These are phyloP conservation scores for Typhlichthys subterraneus DNA, from an alignment of 2,797 vertebrate genomes.

Conservation along the genomic window DNA sequence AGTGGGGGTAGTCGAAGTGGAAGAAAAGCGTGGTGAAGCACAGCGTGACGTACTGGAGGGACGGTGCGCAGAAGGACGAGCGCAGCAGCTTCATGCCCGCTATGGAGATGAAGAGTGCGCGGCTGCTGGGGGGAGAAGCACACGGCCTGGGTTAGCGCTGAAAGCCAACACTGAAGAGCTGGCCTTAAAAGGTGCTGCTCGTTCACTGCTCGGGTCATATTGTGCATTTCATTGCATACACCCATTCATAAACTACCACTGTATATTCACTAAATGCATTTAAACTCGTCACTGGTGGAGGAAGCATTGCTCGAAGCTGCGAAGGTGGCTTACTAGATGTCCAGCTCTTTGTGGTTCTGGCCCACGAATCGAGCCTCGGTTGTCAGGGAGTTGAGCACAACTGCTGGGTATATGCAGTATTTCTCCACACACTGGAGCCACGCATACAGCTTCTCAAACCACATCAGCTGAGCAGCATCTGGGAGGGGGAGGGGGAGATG, in stretches of 20 bases:
- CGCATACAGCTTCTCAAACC: slow-evolving; percentile 91
- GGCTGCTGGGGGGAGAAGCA: slow-evolving; percentile 71
- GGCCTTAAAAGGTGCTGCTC: too few relatives aligned
- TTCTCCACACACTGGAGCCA: slow-evolving; percentile 92
- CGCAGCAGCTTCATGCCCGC: slow-evolving; percentile 91
- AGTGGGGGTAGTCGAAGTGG: slow-evolving; percentile 88
- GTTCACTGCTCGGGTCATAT: too few relatives aligned
- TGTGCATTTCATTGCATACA: too few relatives aligned
- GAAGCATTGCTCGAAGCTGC: not conserved
- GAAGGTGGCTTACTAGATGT: slow-evolving; percentile 82
- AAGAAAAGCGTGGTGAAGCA: slow-evolving; percentile 92
- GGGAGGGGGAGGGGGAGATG: slow-evolving; percentile 11
- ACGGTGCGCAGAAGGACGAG: slow-evolving; percentile 86
- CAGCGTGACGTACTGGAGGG: slow-evolving; percentile 89
- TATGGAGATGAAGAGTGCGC: slow-evolving; percentile 87
- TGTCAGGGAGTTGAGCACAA: slow-evolving; percentile 89
- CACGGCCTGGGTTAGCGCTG: too few relatives aligned
- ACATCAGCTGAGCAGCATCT: slow-evolving; percentile 93
- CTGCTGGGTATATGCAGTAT: slow-evolving; percentile 89
- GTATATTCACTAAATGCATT: too few relatives aligned
- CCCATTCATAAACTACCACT: too few relatives aligned
- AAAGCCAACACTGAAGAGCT: too few relatives aligned
- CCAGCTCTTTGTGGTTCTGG: slow-evolving; percentile 84
- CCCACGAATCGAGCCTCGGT: slow-evolving; percentile 85
- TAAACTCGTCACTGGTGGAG: not conserved